Base-by-base conservation (phyloP, 1,140 invertebrate genomes). In the Drosophila nannoptera region DNA sequence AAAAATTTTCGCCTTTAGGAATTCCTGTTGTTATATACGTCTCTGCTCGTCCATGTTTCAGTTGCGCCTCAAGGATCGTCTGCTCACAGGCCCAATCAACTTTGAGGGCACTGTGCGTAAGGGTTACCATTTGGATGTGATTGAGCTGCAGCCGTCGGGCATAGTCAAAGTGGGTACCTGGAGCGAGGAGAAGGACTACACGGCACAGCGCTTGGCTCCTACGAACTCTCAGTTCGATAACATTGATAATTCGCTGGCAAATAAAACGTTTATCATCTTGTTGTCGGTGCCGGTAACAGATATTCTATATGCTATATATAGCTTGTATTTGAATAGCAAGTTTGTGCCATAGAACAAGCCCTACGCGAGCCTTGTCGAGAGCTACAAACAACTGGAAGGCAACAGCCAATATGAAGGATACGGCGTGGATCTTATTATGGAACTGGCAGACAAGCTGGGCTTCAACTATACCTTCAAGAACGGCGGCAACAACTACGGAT, bases 401-500 rank as follows among this genome's bases (percentile, higher is more conserved):
- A 97, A 97, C 82, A 94, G 94, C 62, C 92, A 94, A n/a, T 97
- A 93, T 74, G 92, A 96, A 89, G 96, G 96, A 35, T 97, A 94
- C 78, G 93, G 93, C 5, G 92, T 97, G 14, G 95, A 97, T 88
- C 90, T 97, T 9, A 95, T 97, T 52, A 90, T 94, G 11, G 92
- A 94, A 78, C 90, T 97, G 9, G 92, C 95, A 4, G 89, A 92
- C 67, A 91, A 94, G 72, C 90, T 97, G 4, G 93, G 94, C 5
- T 98, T 98, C 87, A 97, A 97, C 87, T 98, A 96, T 77, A 95
- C 94, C 0, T 94, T 97, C 71, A 90, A 92, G 31, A 91, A 95
- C 32, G 95, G 97, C 76, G 91, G 91, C 14, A 95, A 96, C 84
- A 63, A 91, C 31, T 96, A 97, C 90, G 97, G 97, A 7, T 91